These are phyloP conservation scores for Incurvaria masculella DNA, from an alignment of 2,888 invertebrate genomes.

Conservation along the genomic window DNA sequence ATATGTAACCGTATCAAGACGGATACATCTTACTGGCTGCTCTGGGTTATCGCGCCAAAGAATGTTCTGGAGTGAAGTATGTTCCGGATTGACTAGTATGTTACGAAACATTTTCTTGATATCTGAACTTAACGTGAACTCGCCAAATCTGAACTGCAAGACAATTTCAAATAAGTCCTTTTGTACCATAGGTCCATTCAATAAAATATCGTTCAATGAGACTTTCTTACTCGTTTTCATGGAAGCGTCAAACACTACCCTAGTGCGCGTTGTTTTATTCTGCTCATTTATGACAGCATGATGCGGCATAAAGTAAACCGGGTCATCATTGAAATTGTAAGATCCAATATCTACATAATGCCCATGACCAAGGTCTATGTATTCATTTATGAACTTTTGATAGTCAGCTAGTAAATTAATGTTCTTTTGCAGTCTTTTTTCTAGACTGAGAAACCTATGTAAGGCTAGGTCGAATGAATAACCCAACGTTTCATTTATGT, in stretches of 20 bases:
- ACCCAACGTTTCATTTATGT: not conserved
- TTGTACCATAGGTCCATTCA: conserved; percentile 12
- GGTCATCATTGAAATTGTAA: conserved; percentile 6
- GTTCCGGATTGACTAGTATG: conserved; percentile 4
- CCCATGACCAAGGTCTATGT: conserved; percentile 9
- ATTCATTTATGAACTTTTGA: conserved; percentile 9
- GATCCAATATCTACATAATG: conserved; percentile 5
- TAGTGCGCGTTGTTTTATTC: conserved; percentile 1
- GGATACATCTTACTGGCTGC: not conserved
- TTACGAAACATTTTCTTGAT: conserved; percentile 17
- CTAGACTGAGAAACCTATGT: not conserved
- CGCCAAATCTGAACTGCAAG: conserved; percentile 10
- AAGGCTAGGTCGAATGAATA: not conserved
- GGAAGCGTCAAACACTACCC: conserved; percentile 9
- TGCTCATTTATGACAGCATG: conserved; percentile 9
- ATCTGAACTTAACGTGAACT: conserved; percentile 11
- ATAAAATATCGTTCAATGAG: conserved; percentile 8
- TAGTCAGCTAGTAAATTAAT: conserved; percentile 5
- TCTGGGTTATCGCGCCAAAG: conserved; percentile 1
- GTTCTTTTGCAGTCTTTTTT: conserved; percentile 8
- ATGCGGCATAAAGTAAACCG: conserved; percentile 9
- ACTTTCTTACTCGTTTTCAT: conserved; percentile 7
- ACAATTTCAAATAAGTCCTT: conserved; percentile 15
- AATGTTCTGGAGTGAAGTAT: conserved; percentile 12
- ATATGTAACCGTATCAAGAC: conserved; percentile 1